phyloP scores from a whole-genome alignment of 2,113 vertebrate species.

The Chitala chitala region DNA sequence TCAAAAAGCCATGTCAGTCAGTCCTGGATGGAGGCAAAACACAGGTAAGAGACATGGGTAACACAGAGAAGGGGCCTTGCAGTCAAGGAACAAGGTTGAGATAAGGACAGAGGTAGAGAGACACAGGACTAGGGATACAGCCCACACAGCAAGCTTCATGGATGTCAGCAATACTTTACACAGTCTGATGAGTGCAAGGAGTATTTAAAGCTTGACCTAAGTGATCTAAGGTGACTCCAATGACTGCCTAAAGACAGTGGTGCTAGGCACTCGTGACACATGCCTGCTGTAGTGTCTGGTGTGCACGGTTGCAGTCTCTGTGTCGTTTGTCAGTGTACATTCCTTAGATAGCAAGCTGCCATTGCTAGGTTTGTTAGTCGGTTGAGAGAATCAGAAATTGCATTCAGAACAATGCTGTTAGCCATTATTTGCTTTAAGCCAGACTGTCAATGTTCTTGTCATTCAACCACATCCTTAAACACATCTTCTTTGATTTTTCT shows the following conservation, averaged over 20 bases:
- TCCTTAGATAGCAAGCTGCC: constrained; percentile 11
- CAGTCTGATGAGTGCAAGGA: too few relatives aligned
- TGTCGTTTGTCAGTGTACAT: constrained; percentile 31
- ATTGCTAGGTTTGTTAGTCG: constrained; percentile 26
- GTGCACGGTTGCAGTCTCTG: constrained; percentile 16
- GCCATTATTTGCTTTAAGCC: neutral
- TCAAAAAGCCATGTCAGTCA: too few relatives aligned
- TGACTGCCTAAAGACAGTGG: too few relatives aligned
- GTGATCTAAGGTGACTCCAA: too few relatives aligned
- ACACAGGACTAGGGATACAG: neutral
- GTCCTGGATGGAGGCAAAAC: too few relatives aligned
- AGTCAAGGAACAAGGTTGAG: too few relatives aligned
- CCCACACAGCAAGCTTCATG: too few relatives aligned
- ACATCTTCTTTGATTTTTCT: neutral
- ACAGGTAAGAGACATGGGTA: neutral
- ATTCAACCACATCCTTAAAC: constrained; percentile 6
- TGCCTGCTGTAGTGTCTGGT: too few relatives aligned
- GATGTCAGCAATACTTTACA: too few relatives aligned
- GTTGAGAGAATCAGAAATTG: constrained; percentile 28
- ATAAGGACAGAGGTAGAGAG: neutral
- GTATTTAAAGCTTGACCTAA: too few relatives aligned
- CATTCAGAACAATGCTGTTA: constrained; percentile 22
- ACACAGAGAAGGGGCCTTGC: neutral
- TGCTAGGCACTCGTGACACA: too few relatives aligned
- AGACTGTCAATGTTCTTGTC: neutral